These are phyloP conservation scores for Hippocampus kuda DNA, from an alignment of 2,797 vertebrate species.

Conservation along the genomic window DNA sequence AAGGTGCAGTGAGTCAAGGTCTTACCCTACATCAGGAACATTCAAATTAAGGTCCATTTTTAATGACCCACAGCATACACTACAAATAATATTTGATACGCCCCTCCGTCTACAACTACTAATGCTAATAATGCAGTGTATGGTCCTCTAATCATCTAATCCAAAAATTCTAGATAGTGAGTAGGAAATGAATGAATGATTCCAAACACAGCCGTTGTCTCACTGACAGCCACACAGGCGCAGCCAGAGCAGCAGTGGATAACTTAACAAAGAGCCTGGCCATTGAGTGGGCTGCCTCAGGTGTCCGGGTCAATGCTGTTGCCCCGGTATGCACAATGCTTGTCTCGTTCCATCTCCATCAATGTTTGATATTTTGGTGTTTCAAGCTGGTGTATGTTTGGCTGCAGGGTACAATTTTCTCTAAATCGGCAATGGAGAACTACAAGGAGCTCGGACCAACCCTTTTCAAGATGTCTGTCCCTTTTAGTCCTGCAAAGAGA, in stretches of 20 bases:
- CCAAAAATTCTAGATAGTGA: background rate
- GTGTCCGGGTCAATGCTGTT: slow-evolving; percentile 81
- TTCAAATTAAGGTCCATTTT: background rate
- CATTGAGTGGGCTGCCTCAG: slow-evolving; percentile 79
- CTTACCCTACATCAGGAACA: too few species aligned
- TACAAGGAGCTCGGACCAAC: slow-evolving; percentile 66
- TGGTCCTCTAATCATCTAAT: background rate
- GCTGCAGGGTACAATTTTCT: slow-evolving; percentile 79
- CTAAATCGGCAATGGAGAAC: slow-evolving; percentile 79
- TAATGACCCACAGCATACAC: background rate
- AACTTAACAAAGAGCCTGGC: slow-evolving; percentile 84
- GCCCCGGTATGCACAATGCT: slow-evolving; percentile 76
- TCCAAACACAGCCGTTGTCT: background rate
- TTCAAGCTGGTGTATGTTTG: slow-evolving; percentile 9
- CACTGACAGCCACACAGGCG: slow-evolving; percentile 75
- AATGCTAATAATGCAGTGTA: background rate
- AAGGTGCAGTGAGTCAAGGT: background rate
- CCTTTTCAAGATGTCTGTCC: slow-evolving; percentile 53
- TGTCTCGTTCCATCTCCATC: background rate
- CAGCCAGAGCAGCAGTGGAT: slow-evolving; percentile 82
- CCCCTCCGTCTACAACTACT: background rate
- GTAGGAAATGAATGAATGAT: background rate
- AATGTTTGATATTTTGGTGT: background rate
- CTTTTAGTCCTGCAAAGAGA: slow-evolving; percentile 75
- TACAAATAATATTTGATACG: background rate